phyloP scores from a whole-genome alignment of 1,140 invertebrate genomes.

The Drosophila nasuta region DNA sequence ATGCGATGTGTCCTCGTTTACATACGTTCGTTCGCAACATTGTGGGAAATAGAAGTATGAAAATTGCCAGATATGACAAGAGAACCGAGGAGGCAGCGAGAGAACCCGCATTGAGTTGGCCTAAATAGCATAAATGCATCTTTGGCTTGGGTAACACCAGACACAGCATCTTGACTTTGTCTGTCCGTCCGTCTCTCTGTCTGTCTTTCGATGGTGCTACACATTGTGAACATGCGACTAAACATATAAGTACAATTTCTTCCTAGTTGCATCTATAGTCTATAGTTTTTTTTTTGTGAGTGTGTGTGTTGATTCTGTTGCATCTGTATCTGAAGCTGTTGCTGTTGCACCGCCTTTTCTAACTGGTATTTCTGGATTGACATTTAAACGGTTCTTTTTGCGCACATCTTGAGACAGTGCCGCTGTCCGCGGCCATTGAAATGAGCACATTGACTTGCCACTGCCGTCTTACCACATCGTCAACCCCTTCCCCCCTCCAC shows the following conservation, averaged over 20 bases:
- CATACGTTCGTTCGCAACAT: background rate
- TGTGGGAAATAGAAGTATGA: constrained; percentile 29
- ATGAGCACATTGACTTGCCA: constrained; percentile 78
- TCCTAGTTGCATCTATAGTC: constrained; percentile 60
- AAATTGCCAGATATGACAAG: constrained; percentile 48
- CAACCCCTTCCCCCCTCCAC: background rate
- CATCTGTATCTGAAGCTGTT: constrained; percentile 21
- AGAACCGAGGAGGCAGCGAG: background rate
- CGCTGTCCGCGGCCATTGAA: constrained; percentile 65
- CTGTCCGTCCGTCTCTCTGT: background rate
- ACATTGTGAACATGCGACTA: constrained; percentile 71
- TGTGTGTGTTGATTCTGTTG: constrained; percentile 31
- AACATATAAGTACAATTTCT: constrained; percentile 78
- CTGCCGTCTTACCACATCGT: constrained; percentile 63
- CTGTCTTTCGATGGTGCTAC: constrained; percentile 57
- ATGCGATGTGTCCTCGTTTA: constrained; percentile 15
- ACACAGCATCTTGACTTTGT: constrained; percentile 34
- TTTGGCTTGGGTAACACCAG: constrained; percentile 61
- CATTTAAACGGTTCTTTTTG: constrained; percentile 84
- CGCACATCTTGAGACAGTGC: constrained; percentile 76
- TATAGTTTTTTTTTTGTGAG: constrained; percentile 6
- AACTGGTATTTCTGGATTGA: constrained; percentile 84
- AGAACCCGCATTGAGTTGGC: constrained; percentile 65
- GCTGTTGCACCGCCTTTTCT: constrained; percentile 67
- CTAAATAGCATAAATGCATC: constrained; percentile 66